These are phyloP conservation scores for Galemys pyrenaicus DNA, from an alignment of 2,113 vertebrate species.

Conservation along the genomic window DNA sequence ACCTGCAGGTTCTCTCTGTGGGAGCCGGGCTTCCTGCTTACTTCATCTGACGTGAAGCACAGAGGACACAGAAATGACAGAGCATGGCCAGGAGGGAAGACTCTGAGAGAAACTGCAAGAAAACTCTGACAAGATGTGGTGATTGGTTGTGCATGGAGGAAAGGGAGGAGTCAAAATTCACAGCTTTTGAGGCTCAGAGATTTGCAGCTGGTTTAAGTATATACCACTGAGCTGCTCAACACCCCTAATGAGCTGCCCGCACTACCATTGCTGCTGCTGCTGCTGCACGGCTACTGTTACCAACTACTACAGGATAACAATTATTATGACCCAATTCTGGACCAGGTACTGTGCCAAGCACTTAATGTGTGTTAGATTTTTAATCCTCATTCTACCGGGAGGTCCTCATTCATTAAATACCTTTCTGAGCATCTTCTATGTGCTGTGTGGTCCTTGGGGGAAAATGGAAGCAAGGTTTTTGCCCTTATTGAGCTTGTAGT, in stretches of 20 bases:
- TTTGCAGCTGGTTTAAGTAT: neutral
- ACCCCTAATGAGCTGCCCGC: neutral
- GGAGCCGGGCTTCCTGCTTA: neutral
- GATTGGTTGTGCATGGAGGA: neutral
- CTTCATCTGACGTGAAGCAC: neutral
- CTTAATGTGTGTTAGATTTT: neutral
- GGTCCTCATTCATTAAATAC: neutral
- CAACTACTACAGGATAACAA: accelerated
- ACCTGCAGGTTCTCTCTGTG: neutral
- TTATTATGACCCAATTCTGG: neutral
- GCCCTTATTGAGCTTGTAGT: neutral
- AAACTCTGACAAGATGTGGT: neutral
- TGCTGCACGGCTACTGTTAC: accelerated
- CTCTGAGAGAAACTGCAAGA: neutral
- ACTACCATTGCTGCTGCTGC: no score
- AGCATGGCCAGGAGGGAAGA: neutral
- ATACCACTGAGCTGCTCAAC: neutral
- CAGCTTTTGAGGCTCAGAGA: neutral
- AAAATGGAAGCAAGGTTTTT: neutral
- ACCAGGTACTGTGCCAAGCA: neutral
- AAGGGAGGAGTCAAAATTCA: neutral
- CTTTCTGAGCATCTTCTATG: neutral
- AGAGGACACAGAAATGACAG: neutral
- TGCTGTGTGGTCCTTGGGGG: neutral
- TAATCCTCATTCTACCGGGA: neutral